These are phyloP conservation scores for Parelbella ahira DNA, from an alignment of 2,888 invertebrate species.

Conservation along the genomic window DNA sequence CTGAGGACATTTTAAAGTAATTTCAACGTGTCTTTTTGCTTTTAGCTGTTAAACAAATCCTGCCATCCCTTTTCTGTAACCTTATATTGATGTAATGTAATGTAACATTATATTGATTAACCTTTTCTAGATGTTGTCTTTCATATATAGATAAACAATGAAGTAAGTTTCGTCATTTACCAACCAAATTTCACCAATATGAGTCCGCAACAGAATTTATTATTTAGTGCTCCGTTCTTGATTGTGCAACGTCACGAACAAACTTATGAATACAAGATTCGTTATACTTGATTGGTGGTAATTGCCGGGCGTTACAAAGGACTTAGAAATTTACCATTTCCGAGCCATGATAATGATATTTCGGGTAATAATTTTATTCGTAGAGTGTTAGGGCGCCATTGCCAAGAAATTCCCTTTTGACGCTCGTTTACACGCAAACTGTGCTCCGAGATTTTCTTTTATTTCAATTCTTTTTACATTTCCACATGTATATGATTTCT, in stretches of 20 bases:
- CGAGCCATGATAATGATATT: slow-evolving; percentile 24
- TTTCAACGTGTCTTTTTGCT: too few species aligned
- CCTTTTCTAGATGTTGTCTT: too few species aligned
- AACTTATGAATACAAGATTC: slow-evolving; percentile 15
- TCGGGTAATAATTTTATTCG: slow-evolving; percentile 28
- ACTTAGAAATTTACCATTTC: slow-evolving; percentile 27
- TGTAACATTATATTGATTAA: too few species aligned
- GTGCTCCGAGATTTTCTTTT: slow-evolving; percentile 4
- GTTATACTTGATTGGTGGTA: slow-evolving; percentile 21
- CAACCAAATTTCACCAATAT: too few species aligned
- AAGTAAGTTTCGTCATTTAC: too few species aligned
- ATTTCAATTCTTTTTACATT: slow-evolving; percentile 6
- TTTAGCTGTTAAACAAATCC: too few species aligned
- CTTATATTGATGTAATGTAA: too few species aligned
- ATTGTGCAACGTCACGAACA: slow-evolving; percentile 18
- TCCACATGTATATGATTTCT: background rate
- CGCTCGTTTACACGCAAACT: slow-evolving; percentile 16
- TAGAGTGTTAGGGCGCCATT: slow-evolving; percentile 6
- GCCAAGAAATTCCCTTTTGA: slow-evolving; percentile 17
- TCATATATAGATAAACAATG: too few species aligned
- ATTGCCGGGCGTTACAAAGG: slow-evolving; percentile 22
- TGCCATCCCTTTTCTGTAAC: too few species aligned
- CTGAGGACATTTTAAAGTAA: too few species aligned
- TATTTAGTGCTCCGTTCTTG: slow-evolving; percentile 1
- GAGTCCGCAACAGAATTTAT: background rate